These are phyloP conservation scores for Periplaneta americana DNA, from an alignment of 1,140 invertebrate species.

Conservation along the genomic window DNA sequence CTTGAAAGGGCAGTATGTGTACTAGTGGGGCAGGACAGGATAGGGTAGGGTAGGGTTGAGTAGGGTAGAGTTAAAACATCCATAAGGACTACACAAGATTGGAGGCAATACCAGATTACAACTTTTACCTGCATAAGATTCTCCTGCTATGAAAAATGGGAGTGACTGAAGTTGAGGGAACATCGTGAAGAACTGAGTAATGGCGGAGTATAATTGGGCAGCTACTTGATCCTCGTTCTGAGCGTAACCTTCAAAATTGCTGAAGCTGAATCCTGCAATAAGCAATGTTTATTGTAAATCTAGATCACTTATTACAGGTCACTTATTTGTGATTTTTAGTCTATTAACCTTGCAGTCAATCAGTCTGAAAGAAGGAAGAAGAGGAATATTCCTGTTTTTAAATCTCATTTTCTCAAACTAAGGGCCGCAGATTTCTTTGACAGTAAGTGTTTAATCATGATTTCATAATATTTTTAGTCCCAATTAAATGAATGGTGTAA, in stretches of 20 bases:
- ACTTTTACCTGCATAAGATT: slow-evolving; percentile 28
- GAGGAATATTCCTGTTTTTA: background rate
- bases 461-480: background rate
- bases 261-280: background rate
- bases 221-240: slow-evolving; percentile 24
- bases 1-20: too few species aligned
- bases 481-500: background rate
- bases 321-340: background rate
- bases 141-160: slow-evolving; percentile 30
- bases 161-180: slow-evolving; percentile 24
- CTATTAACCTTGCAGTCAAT: background rate
- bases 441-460: background rate
- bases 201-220: slow-evolving; percentile 21
- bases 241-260: slow-evolving; percentile 13
- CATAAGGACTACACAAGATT: too few species aligned
- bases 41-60: too few species aligned
- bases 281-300: background rate
- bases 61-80: too few species aligned
- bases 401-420: background rate
- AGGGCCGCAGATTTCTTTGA: background rate
- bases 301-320: background rate
- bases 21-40: too few species aligned
- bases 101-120: too few species aligned
- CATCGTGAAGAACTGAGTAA: slow-evolving; percentile 25
- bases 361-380: background rate